Evolutionary conservation across 2,888 invertebrate species (phyloP), one percentile per base, ranked within the genome.

Genomic region (Eilema depressum): DNA sequence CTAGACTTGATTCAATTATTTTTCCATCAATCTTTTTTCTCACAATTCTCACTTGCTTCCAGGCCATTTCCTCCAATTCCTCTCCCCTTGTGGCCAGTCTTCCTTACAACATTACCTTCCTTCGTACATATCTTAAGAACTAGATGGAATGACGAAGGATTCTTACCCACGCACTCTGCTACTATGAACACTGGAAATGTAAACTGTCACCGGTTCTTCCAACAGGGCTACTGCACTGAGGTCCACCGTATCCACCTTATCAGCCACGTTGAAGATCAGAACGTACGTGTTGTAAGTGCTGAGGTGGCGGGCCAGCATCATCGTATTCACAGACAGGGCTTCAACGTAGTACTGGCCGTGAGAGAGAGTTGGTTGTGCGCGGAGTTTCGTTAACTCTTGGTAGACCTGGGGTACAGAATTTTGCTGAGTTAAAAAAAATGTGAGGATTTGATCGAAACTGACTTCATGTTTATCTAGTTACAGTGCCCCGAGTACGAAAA

Each of bases 211-310:
- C 0, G 88, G 86, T 12, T 75, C 85, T 3, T 82, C 73, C 14
- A 93, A 69, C 20, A 85, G 76, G 1, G 80, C 30, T 0, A 90
- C 72, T 20, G 68, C 75, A 5, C 80, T 73, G 20, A 96, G 88
- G 78, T 96, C 91, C 2, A 96, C 88, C 0, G 81, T 77, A 76
- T 95, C 92, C 33, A 86, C 73, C 7, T 70, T 79, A 1, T 87
- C 83, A 0, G 95, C 95, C 59, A 96, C 94, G 86, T 97, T 97
- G 74, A 96, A 90, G 11, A 96, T 82, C 25, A 96, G 86, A 0
- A 92, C 90, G 76, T 88, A 89, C 0, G 89, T 86, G 71, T 91
- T 89, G 72, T 87, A 81, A 2, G 89, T 89, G 41, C 75, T 67
- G 17, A 93, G 84, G 69, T 89, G 78, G 1, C 93, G 84, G 56